These are phyloP conservation scores for Propithecus perrieri DNA, from an alignment of 2,797 vertebrate genomes.

Conservation along the genomic window DNA sequence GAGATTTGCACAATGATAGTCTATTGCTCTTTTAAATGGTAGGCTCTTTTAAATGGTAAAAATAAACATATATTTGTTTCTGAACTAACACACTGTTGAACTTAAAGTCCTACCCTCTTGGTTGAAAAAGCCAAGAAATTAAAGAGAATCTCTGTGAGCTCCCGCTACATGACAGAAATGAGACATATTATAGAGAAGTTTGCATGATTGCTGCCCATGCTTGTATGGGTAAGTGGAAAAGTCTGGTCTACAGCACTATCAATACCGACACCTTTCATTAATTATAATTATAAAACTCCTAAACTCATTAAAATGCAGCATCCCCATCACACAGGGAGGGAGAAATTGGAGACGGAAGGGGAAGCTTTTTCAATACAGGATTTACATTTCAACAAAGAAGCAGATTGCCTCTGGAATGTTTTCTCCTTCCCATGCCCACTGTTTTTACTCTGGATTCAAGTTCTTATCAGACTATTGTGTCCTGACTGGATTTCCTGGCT, in stretches of 20 bases:
- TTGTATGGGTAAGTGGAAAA: neutral
- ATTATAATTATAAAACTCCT: constrained; percentile 15
- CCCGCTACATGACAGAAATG: neutral
- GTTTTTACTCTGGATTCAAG: neutral
- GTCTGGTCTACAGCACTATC: neutral
- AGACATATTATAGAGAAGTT: neutral
- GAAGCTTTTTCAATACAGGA: neutral
- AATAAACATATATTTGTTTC: neutral
- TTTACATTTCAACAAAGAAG: neutral
- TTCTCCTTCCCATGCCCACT: neutral
- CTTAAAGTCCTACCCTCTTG: neutral
- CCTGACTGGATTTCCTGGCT: neutral
- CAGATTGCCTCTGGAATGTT: neutral
- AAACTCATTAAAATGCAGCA: neutral
- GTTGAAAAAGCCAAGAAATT: neutral
- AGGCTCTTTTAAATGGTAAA: neutral
- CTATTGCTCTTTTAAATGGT: neutral
- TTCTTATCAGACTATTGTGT: neutral
- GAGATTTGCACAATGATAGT: neutral
- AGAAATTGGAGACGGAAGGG: neutral
- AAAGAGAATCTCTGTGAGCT: neutral
- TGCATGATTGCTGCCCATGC: neutral
- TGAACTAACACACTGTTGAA: neutral
- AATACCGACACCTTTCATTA: neutral
- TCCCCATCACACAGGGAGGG: neutral